A percentile compares a stretch with the other conserved stretches of the same genome.
Evolutionary conservation across 1,140 invertebrate species (phyloP).

Genomic region (Chelonus insularis): DNA sequence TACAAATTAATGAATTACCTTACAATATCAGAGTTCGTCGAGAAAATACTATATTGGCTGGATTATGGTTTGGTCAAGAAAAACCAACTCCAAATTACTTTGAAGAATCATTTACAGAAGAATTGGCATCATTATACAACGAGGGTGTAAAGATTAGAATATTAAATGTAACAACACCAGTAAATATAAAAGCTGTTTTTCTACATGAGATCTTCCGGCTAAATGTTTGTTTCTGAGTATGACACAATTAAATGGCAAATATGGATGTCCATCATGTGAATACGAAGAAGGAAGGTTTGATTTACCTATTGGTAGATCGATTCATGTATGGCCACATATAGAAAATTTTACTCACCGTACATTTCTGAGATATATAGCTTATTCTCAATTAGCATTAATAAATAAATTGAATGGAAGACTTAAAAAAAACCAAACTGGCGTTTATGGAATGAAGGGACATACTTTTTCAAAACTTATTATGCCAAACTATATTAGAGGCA

Average conservation of each 20-base stretch:
- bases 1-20: constrained; percentile 30
- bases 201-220: not conserved
- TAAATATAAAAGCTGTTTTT: not conserved
- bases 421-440: not conserved
- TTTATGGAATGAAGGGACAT: not conserved
- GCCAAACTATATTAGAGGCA: not conserved
- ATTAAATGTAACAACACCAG: not conserved
- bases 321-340: not conserved
- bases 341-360: no score
- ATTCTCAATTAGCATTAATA: no score
- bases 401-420: no score
- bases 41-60: no score
- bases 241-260: not conserved
- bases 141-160: not conserved
- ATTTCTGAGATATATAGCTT: no score
- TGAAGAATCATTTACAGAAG: no score
- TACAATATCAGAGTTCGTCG: not conserved
- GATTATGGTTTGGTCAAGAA: no score
- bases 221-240: constrained; percentile 4
- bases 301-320: not conserved
- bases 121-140: no score
- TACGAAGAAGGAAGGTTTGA: not conserved
- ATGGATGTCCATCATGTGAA: not conserved
- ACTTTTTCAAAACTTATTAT: not conserved
- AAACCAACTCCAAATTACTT: no score